Base-by-base conservation (phyloP, 2,113 vertebrate species). In the Rhabdomys dilectus region DNA sequence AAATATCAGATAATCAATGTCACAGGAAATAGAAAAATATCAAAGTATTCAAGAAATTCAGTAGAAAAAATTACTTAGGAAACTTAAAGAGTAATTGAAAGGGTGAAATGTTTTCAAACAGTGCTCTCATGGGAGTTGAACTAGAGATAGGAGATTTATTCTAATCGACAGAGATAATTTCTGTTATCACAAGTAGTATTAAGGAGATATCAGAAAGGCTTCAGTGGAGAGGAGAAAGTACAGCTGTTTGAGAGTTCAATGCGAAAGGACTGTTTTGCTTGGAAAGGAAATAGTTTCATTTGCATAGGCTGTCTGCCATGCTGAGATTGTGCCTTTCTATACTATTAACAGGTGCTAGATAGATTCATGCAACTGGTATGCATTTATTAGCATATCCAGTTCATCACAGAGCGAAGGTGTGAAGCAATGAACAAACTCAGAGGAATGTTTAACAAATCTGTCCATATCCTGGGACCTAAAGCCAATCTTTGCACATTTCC, bases 221-320 rank as follows among this genome's bases (percentile, higher is more conserved):
- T 94, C 34, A 66, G 17, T 77, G 31, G 70, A 91, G 9, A 92
- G 19, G 31, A 88, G 16, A 88, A 91, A 80, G 94, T 10, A 0
- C 26, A 62, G 17, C 36, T 70, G 75, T 94, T 15, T 93, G n/a
- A 45, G 95, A 93, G 19, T 72, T 92, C 78, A 80, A 6, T 85
- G 31, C 9, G 4, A 45, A 39, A n/a, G 92, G 29, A 56, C 16
- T 68, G 4, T 19, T 80, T 89, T 64, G 4, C 17, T 0, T 82
- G 11, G 29, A 85, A 91, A 96, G 87, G 56, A 58, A 75, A 72
- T 68, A 88, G 45, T 1, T 58, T 58, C 68, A 72, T 96, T 96
- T 94, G 26, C 15, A 39, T 81, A 42, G 58, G 39, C 9, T 73
- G 11, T 87, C 53, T 60, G 53, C 76, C n/a, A 82, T 21, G 16